Conservation (phyloP, 2,797 vertebrate genomes). For the Threskiornis aethiopicus region DNA sequence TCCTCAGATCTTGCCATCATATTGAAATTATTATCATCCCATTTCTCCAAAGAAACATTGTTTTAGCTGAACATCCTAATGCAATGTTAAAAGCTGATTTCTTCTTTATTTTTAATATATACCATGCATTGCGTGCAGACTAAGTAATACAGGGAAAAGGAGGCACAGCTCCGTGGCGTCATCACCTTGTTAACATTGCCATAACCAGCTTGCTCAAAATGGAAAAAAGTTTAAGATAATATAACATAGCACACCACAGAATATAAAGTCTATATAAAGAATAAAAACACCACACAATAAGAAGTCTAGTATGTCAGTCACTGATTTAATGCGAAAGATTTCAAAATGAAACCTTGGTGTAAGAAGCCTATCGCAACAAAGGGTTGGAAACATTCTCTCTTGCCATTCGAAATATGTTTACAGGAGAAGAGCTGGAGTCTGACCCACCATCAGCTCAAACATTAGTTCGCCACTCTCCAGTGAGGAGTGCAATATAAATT, state of each 20-base stretch:
- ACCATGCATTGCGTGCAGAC: background rate
- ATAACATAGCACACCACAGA: background rate
- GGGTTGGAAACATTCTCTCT: background rate
- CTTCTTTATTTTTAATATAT: background rate
- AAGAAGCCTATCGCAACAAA: background rate
- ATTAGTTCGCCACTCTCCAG: background rate
- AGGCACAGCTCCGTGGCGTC: background rate
- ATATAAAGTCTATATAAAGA: background rate
- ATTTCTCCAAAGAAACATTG: background rate
- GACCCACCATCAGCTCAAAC: background rate
- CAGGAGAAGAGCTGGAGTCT: background rate
- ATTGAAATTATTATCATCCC: background rate
- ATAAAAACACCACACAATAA: background rate
- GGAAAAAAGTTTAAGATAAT: background rate
- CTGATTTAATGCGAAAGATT: background rate
- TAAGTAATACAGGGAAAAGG: background rate
- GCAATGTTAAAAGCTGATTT: background rate
- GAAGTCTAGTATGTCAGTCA: background rate
- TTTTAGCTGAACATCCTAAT: background rate
- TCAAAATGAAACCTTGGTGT: background rate
- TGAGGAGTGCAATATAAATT: background rate
- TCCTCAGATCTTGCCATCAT: background rate
- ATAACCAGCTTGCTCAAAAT: background rate
- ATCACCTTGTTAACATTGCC: background rate
- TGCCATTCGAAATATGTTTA: background rate